Base-by-base conservation (phyloP, 2,113 vertebrate species). In the Uropsilus gracilis region DNA sequence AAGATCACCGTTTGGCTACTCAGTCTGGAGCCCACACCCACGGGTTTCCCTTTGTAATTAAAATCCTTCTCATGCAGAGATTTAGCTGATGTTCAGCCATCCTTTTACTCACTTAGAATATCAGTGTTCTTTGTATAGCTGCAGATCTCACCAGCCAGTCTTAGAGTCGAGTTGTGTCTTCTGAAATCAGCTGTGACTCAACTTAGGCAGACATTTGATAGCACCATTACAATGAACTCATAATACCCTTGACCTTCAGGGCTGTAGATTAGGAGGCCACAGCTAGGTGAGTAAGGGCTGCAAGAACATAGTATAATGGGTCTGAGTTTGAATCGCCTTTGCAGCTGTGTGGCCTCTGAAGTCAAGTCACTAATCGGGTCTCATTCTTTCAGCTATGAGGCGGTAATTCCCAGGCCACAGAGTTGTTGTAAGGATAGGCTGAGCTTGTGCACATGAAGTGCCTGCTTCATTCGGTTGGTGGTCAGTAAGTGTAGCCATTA, bases 91-190 rank as follows among this genome's bases (percentile, higher is more conserved):
- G 53, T 46, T 22, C n/a, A 22, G 4, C 39, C 24, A 86, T 57
- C 42, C 17, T 50, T 39, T 76, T 82, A n/a, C 78, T 89, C 18
- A 28, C 32, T 37, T 18, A n/a, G 28, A 66, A 50, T 0, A 55
- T 37, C 55, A 6, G 34, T 3, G 32, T 92, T 90, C 87, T 30
- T 82, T 84, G 86, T 50, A n/a, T 87, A 76, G 55, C 44, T 64
- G 4, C 18, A 87, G 39, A 61, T 57, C 37, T 34, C 53, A 26
- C 17, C 66, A 81, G 5, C n/a, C 10, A 3, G 34, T 63, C 37
- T 69, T 42, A 16, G 39, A 24, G 39, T 75, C 1, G 1, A 39
- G n/a, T 4, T n/a, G 16, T 63, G 2, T 48, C 24, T 39, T 50
- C 42, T 32, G 24, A 77, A 89, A 42, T 50, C 68, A 85, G 28